Evolutionary conservation across 2,113 vertebrate species (phyloP).

Genomic region (Limanda limanda): DNA sequence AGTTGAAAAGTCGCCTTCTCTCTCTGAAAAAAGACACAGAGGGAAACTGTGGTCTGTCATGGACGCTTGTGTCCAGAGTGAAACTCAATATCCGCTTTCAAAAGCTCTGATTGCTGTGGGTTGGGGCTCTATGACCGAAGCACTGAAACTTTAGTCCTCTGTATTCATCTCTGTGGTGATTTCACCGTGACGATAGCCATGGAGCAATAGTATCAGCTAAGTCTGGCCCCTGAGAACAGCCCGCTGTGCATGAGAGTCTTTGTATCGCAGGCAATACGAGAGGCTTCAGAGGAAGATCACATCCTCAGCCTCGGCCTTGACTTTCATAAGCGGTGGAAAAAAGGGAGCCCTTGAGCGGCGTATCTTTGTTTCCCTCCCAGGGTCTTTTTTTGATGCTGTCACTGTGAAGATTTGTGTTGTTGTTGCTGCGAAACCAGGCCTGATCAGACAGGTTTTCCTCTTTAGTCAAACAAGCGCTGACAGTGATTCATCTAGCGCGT

Average conservation of each 20-base stretch:
- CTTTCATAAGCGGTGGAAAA: slow-evolving; percentile 46
- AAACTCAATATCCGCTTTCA: slow-evolving; percentile 64
- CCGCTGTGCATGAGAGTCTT: slow-evolving; percentile 59
- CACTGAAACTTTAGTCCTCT: slow-evolving; percentile 69
- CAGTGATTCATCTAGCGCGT: slow-evolving; percentile 50
- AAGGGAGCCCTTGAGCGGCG: slow-evolving; percentile 37
- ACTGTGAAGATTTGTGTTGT: slow-evolving; percentile 52
- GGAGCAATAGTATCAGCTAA: slow-evolving; percentile 66
- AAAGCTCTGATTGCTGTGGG: slow-evolving; percentile 63
- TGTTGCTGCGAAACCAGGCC: slow-evolving; percentile 61
- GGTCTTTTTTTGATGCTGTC: slow-evolving; percentile 43
- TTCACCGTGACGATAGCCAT: slow-evolving; percentile 65
- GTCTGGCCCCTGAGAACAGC: slow-evolving; percentile 65
- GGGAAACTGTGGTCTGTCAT: slow-evolving; percentile 46
- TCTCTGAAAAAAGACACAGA: slow-evolving; percentile 53
- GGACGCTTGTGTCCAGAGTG: slow-evolving; percentile 48
- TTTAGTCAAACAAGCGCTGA: slow-evolving; percentile 13
- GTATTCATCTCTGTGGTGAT: slow-evolving; percentile 69
- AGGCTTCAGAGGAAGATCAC: slow-evolving; percentile 54
- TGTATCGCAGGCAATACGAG: slow-evolving; percentile 70
- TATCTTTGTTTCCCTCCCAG: slow-evolving; percentile 24
- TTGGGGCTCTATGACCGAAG: slow-evolving; percentile 56
- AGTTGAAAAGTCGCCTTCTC: slow-evolving; percentile 53
- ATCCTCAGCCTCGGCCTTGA: slow-evolving; percentile 43
- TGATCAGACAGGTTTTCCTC: slow-evolving; percentile 71